Evolutionary conservation across 2,888 invertebrate species (phyloP), one percentile per base, ranked within the genome.

Genomic region (Dendrolimus houi): DNA sequence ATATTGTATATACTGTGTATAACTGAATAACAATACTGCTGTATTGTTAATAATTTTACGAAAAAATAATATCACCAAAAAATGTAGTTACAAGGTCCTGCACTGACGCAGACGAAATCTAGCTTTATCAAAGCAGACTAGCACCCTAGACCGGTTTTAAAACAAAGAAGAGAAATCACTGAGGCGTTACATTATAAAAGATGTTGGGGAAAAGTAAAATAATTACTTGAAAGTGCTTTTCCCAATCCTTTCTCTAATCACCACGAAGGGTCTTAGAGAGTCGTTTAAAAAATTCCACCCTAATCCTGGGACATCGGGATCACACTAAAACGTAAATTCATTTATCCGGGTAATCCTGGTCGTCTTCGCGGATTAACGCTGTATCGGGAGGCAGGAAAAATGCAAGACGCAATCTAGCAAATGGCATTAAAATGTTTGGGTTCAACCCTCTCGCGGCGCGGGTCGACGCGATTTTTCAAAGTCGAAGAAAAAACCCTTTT

Each of bases 361-460:
- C 81, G 80, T 85, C 86, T 87, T 89, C 85, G 85, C 87, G 87
- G 90, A 89, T 89, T 90, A 90, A 79, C 89, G 71, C 80, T 80
- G 82, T 79, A 77, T 75, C 70, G 70, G 70, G 76, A 75, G 75
- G 76, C 74, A 68, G 79, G 82, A 89, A 89, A 89, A 89, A 89
- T 88, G 86, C 88, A 89, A 86, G 87, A 82, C 83, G 86, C 87
- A 91, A 91, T 91, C 88, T 91, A 86, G 85, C 84, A 90, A 89
- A 91, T 91, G 88, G 91, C 85, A 91, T 91, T 91, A 91, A 91
- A 90, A 87, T 89, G 91, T 90, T 90, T 84, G 80, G 83, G 75
- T 75, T 80, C 81, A 87, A 87, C 89, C 89, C 88, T 85, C 87
- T 86, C 83, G 74, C 72, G 77, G 81, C 77, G 73, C 77, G 76